phyloP scores from a whole-genome alignment of 1,140 invertebrate genomes.

The Aphaenogaster rudis region DNA sequence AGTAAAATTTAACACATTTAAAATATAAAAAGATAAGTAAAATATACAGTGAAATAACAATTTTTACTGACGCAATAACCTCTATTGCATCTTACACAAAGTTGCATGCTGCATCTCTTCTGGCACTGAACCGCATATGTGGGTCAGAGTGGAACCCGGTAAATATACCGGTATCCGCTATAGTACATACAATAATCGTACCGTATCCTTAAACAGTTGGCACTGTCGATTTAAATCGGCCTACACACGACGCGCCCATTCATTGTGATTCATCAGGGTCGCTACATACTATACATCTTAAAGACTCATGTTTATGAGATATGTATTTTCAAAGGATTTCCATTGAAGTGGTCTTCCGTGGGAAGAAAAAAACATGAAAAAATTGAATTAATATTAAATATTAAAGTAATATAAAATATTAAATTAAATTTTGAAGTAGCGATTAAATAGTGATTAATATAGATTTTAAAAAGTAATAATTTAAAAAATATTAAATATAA shows the following conservation, averaged over 20 bases:
- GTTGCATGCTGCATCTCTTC: constrained; percentile 3
- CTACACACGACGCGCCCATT: constrained; percentile 67
- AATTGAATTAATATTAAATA: background rate
- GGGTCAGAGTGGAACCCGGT: constrained; percentile 67
- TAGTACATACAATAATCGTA: constrained; percentile 31
- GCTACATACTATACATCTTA: background rate
- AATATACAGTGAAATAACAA: no score
- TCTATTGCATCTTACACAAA: background rate
- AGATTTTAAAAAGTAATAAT: background rate
- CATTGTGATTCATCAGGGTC: background rate
- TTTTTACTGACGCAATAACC: background rate
- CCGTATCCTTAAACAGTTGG: constrained; percentile 74
- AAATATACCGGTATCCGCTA: constrained; percentile 58
- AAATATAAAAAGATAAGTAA: no score
- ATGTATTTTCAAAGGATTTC: constrained; percentile 8
- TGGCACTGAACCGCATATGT: constrained; percentile 61
- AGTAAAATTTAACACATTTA: no score
- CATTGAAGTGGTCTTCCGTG: background rate
- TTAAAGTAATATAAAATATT: background rate
- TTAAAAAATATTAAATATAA: constrained; percentile 1
- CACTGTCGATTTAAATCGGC: constrained; percentile 66
- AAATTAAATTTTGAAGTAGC: background rate
- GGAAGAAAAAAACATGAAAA: constrained; percentile 18
- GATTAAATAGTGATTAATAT: background rate
- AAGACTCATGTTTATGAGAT: background rate